phyloP scores from a whole-genome alignment of 2,113 vertebrate genomes.

The Poeciliopsis occidentalis region DNA sequence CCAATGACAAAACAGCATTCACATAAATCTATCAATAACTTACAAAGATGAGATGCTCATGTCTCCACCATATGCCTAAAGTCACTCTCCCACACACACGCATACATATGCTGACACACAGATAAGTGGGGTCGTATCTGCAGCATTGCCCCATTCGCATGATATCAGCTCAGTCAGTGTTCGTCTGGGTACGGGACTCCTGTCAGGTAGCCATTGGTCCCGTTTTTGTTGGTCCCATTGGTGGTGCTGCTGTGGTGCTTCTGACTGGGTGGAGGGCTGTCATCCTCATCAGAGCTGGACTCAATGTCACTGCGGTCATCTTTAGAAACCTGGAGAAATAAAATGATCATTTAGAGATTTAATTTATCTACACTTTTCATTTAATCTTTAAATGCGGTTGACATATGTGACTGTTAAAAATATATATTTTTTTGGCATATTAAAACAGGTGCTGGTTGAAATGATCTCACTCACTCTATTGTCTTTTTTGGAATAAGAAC shows the following conservation, averaged over 20 bases:
- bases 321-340: slow-evolving; percentile 86
- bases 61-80: slow-evolving; percentile 59
- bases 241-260: slow-evolving; percentile 83
- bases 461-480: too few relatives aligned
- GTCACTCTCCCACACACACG: slow-evolving; percentile 53
- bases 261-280: slow-evolving; percentile 81
- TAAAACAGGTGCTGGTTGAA: too few relatives aligned
- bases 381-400: not conserved
- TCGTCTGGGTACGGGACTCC: slow-evolving; percentile 84
- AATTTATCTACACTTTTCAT: slow-evolving; percentile 37
- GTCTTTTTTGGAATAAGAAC: too few relatives aligned
- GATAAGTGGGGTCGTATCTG: slow-evolving; percentile 62
- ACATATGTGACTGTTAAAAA: slow-evolving; percentile 21
- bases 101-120: slow-evolving; percentile 50
- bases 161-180: slow-evolving; percentile 81
- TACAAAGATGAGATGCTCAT: slow-evolving; percentile 82
- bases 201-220: slow-evolving; percentile 92
- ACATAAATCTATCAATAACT: slow-evolving; percentile 82
- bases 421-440: not conserved
- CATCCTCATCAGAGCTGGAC: slow-evolving; percentile 96
- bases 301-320: slow-evolving; percentile 96
- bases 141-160: slow-evolving; percentile 55
- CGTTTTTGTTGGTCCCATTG: slow-evolving; percentile 89
- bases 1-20: slow-evolving; percentile 78
- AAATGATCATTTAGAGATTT: slow-evolving; percentile 9